phyloP scores from a whole-genome alignment of 1,140 invertebrate genomes.

The Thaumetopoea pityocampa region DNA sequence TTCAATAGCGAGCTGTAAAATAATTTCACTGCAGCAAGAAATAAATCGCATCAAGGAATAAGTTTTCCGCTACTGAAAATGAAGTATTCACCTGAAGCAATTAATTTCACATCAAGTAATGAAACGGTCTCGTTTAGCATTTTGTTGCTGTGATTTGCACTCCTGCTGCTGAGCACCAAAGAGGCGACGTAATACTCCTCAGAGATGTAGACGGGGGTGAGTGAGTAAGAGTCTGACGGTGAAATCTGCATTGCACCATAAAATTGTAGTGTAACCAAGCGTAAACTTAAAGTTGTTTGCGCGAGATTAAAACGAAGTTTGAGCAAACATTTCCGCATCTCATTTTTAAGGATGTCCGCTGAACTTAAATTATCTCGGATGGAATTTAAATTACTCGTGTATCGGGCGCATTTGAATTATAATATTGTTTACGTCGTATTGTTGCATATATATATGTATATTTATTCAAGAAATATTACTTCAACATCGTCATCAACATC shows the following conservation, averaged over 20 bases:
- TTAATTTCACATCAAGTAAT: slow-evolving; percentile 15
- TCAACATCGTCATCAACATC: no score
- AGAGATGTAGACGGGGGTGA: slow-evolving; percentile 39
- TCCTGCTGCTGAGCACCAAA: slow-evolving; percentile 13
- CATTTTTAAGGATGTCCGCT: slow-evolving; percentile 1
- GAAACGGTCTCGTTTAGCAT: slow-evolving; percentile 22
- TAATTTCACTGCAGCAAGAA: no score
- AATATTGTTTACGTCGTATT: no score
- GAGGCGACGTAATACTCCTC: slow-evolving; percentile 40
- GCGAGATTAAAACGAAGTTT: slow-evolving; percentile 16
- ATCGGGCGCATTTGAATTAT: no score
- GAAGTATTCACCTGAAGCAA: not conserved
- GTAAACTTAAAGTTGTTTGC: slow-evolving; percentile 20
- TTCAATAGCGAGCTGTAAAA: no score
- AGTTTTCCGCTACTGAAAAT: slow-evolving; percentile 2
- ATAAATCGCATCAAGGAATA: not conserved
- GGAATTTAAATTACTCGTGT: no score
- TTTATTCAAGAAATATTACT: no score
- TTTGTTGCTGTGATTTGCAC: slow-evolving; percentile 16
- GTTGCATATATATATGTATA: no score
- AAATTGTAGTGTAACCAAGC: slow-evolving; percentile 28
- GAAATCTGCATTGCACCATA: slow-evolving; percentile 43
- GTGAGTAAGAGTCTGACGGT: slow-evolving; percentile 27
- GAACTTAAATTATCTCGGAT: no score
- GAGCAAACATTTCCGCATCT: slow-evolving; percentile 2